These are phyloP conservation scores for Salvelinus fontinalis DNA, from an alignment of 2,113 vertebrate species.

Conservation along the genomic window DNA sequence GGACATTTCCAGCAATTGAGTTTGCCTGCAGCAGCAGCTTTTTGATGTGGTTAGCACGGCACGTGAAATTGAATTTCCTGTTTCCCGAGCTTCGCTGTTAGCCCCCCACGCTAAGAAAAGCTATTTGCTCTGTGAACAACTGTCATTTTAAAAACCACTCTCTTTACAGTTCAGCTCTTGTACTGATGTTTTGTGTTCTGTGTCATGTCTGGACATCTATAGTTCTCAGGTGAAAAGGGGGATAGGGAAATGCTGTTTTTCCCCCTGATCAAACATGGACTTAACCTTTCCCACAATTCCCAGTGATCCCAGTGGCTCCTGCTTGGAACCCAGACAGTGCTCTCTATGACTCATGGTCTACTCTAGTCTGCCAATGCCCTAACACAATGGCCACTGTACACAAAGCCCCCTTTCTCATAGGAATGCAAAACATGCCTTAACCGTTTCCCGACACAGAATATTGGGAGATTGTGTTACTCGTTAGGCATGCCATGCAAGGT, in stretches of 20 bases:
- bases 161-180: slow-evolving; percentile 24
- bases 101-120: background rate
- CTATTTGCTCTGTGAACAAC: slow-evolving; percentile 5
- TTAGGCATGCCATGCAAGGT: slow-evolving; percentile 38
- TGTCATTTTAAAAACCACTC: slow-evolving; percentile 17
- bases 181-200: slow-evolving; percentile 4
- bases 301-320: slow-evolving; percentile 33
- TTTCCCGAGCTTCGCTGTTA: slow-evolving; percentile 13
- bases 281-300: slow-evolving; percentile 43
- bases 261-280: slow-evolving; percentile 2
- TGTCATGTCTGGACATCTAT: background rate
- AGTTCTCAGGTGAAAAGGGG: slow-evolving; percentile 4
- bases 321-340: slow-evolving; percentile 50
- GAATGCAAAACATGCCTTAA: slow-evolving; percentile 64
- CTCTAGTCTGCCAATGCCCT: slow-evolving; percentile 52
- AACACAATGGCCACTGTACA: slow-evolving; percentile 69
- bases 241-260: background rate
- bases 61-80: slow-evolving; percentile 37
- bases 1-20: background rate
- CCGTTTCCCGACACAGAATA: slow-evolving; percentile 54
- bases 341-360: slow-evolving; percentile 69
- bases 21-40: slow-evolving; percentile 2
- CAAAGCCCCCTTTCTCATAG: slow-evolving; percentile 54
- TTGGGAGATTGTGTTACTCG: slow-evolving; percentile 44
- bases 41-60: slow-evolving; percentile 21